Evolutionary conservation across 2,888 invertebrate species (phyloP).

Genomic region (Rhogogaster chlorosoma): DNA sequence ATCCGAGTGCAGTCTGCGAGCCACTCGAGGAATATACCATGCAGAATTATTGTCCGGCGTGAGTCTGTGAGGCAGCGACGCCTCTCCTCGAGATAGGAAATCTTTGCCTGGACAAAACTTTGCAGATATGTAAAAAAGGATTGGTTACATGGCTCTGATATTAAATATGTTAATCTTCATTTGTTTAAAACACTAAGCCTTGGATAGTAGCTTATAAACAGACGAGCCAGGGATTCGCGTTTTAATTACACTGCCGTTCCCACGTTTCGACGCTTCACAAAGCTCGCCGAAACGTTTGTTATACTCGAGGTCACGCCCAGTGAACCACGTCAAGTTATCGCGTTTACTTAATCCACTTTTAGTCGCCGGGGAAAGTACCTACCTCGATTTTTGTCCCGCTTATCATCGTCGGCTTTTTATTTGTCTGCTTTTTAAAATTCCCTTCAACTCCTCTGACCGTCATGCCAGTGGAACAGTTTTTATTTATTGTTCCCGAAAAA

Average conservation of each 20-base stretch:
- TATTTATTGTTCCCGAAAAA: background rate
- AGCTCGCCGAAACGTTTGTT: constrained; percentile 43
- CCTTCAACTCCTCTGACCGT: background rate
- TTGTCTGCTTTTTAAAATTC: background rate
- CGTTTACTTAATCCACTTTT: constrained; percentile 36
- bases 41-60: constrained; percentile 28
- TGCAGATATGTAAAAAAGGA: constrained; percentile 40
- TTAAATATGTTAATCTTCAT: constrained; percentile 61
- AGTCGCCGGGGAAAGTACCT: constrained; percentile 1
- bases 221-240: constrained; percentile 34
- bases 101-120: constrained; percentile 31
- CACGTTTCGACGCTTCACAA: constrained; percentile 34
- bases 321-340: constrained; percentile 44
- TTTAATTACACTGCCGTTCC: constrained; percentile 42
- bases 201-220: constrained; percentile 44
- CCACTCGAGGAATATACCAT: constrained; percentile 20
- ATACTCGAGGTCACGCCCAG: constrained; percentile 21
- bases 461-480: background rate
- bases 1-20: constrained; percentile 22
- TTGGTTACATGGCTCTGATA: constrained; percentile 34
- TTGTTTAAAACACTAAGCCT: constrained; percentile 56
- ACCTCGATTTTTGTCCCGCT: background rate
- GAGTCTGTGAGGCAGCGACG: background rate
- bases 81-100: background rate
- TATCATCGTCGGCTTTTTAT: background rate